Base-by-base conservation (phyloP, 2,888 invertebrate genomes). In the Hecatera dysodea region DNA sequence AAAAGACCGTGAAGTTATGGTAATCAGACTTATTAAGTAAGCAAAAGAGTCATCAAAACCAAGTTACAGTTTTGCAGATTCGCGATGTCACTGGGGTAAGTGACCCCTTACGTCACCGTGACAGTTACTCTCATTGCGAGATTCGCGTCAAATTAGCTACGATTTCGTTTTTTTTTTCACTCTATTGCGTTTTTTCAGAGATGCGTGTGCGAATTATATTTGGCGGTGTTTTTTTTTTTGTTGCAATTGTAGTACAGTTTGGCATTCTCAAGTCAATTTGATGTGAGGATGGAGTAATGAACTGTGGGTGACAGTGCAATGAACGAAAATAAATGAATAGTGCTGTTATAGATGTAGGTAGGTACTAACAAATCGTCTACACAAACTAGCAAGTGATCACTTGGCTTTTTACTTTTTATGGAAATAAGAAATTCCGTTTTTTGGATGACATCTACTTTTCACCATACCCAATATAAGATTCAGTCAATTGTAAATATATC, bases 121-220 rank as follows among this genome's bases (percentile, higher is more conserved):
- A 82, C 83, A 83, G 83, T 85, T 85, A 83, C 46, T 65, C 69
- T 66, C 65, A 76, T 83, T 83, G 83, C 83, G 78, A 85, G 83
- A 78, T 77, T 75, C 73, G 81, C 67, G 71, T 65, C 81, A 72
- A 83, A 83, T 85, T 83, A 80, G 75, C 66, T 67, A 73, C 60
- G 73, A 82, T 82, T 84, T 75, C 83, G 71, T 82, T 75, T 82
- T 82, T 75, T 81, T 82, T 60, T 79, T 79, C 39, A 27, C 52
- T 57, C 56, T 36, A 59, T 70, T 60, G 82, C 66, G 78, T 78
- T 81, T 80, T 63, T 67, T 72, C 17, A 46, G 53, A 39, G 56
- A 67, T 79, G 83, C 80, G 79, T 82, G 74, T 62, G 67, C 53
- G 52, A 66, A 78, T 77, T 78, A 62, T 65, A 57, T 79, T 68